Percentiles rank a stretch among this genome's conserved stretches.
These are phyloP conservation scores for Pammene aurita DNA, from an alignment of 2,888 invertebrate genomes.

Conservation along the genomic window DNA sequence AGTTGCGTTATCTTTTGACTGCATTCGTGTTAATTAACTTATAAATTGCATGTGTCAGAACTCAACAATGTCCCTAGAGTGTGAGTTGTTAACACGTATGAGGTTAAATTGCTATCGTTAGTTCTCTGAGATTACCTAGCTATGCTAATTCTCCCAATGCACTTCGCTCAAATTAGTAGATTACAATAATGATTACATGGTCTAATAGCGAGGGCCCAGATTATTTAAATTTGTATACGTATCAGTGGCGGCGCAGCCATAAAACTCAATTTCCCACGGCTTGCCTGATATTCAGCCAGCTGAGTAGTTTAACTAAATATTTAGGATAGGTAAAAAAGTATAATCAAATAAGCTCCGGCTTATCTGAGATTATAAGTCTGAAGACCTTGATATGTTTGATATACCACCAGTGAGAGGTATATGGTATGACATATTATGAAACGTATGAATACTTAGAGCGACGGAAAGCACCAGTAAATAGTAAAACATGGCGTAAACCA, in stretches of 20 bases:
- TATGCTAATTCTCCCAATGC: neutral
- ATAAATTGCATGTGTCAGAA: neutral
- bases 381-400: too few relatives aligned
- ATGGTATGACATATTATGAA: neutral
- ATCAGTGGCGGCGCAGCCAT: too few relatives aligned
- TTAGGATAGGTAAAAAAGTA: too few relatives aligned
- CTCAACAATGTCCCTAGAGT: neutral
- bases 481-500: slow-evolving; percentile 1
- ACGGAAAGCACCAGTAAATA: neutral
- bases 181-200: too few relatives aligned
- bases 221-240: too few relatives aligned
- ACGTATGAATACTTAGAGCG: neutral
- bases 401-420: too few relatives aligned
- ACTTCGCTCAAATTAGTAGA: neutral
- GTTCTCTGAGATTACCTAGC: neutral
- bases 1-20: slow-evolving; percentile 19
- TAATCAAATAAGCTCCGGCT: too few relatives aligned
- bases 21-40: slow-evolving; percentile 3
- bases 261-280: too few relatives aligned
- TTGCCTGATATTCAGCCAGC: too few relatives aligned
- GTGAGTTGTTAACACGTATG: neutral
- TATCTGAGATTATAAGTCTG: too few relatives aligned
- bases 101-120: slow-evolving; percentile 9
- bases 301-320: too few relatives aligned
- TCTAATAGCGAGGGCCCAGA: neutral